Evolutionary conservation across 2,113 vertebrate species (phyloP).

Genomic region (Gila orcuttii): DNA sequence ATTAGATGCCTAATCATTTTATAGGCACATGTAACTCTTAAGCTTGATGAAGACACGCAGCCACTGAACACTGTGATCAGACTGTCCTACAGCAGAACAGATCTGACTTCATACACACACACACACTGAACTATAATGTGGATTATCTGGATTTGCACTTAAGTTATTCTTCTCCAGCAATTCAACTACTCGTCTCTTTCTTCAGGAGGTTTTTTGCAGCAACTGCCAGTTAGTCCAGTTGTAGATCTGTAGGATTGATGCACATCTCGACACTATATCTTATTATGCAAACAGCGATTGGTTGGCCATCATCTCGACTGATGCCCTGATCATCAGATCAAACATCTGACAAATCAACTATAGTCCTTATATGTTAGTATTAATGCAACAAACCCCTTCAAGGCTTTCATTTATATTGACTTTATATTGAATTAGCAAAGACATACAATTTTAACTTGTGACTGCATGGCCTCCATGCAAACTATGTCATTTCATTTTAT

Average conservation of each 20-base stretch:
- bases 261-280: not conserved
- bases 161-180: not conserved
- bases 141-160: not conserved
- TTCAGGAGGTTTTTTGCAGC: not conserved
- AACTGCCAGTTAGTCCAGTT: not conserved
- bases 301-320: not conserved
- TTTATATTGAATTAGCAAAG: too few species aligned
- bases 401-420: too few species aligned
- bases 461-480: not conserved
- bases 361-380: not conserved
- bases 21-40: slow-evolving; percentile 43
- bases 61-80: slow-evolving; percentile 81
- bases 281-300: slow-evolving; percentile 11
- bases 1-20: not conserved
- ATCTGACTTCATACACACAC: slow-evolving; percentile 3
- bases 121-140: not conserved
- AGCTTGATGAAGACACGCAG: slow-evolving; percentile 67
- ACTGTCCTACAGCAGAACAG: slow-evolving; percentile 72
- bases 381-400: not conserved
- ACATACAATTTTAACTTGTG: not conserved
- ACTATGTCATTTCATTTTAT: not conserved
- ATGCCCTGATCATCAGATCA: not conserved
- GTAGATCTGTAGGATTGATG: not conserved
- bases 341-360: not conserved
- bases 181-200: not conserved